Conservation (phyloP, 2,888 invertebrate species). For the Xestia rhomboidea region DNA sequence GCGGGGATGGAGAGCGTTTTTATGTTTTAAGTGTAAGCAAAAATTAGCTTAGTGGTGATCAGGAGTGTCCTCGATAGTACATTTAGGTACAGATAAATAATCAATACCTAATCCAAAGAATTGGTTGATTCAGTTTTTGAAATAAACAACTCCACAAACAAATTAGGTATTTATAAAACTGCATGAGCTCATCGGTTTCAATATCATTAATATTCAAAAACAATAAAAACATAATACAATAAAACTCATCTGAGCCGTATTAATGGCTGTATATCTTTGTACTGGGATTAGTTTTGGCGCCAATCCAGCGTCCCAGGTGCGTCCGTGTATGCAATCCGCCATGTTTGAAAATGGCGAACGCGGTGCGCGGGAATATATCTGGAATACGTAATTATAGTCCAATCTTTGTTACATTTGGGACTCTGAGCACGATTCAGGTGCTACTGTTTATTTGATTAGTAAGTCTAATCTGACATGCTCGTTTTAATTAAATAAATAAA, state of each 20-base stretch:
- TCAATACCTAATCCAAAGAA: background rate
- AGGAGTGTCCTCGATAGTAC: too few species aligned
- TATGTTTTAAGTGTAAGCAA: too few species aligned
- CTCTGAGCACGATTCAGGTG: conserved; percentile 36
- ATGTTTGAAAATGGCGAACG: conserved; percentile 38
- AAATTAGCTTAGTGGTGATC: too few species aligned
- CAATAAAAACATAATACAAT: conserved; percentile 21
- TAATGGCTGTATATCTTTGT: conserved; percentile 51
- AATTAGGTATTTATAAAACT: background rate
- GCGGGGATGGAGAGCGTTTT: too few species aligned
- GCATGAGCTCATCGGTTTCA: conserved; percentile 1
- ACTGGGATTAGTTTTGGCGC: conserved; percentile 61
- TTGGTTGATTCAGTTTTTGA: background rate
- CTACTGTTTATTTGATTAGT: conserved; percentile 26
- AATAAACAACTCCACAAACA: background rate
- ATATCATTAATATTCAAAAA: background rate
- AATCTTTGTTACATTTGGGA: conserved; percentile 31
- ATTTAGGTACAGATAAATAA: background rate
- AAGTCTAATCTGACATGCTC: background rate
- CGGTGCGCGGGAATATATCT: conserved; percentile 41
- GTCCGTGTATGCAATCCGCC: conserved; percentile 52
- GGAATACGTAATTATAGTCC: conserved; percentile 53
- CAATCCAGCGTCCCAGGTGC: conserved; percentile 62
- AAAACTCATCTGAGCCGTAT: conserved; percentile 35
- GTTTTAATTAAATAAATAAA: too few species aligned